Conservation (phyloP, 2,797 vertebrate species). For the Lateolabrax maculatus region DNA sequence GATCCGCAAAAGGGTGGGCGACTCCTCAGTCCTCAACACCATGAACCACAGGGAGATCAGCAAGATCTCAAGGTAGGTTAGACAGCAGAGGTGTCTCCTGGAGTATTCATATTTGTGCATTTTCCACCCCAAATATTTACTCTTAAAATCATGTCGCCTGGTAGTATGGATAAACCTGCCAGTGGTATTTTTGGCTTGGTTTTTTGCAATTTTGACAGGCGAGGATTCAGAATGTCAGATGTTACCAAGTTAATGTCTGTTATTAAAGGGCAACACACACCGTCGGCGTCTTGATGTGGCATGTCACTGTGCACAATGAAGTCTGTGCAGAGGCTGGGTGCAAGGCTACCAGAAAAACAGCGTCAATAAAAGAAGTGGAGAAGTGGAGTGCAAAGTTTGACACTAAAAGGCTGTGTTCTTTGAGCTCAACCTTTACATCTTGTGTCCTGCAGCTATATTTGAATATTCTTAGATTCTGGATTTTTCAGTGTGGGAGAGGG, state of each 20-base stretch:
- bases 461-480: too few species aligned
- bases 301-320: too few species aligned
- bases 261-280: not conserved
- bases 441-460: too few species aligned
- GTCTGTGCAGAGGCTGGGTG: too few species aligned
- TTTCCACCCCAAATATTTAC: not conserved
- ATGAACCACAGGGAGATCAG: constrained; percentile 88
- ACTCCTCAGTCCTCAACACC: constrained; percentile 86
- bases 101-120: not conserved
- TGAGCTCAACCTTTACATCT: too few species aligned
- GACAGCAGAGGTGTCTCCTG: not conserved
- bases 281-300: not conserved
- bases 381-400: too few species aligned
- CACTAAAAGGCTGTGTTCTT: too few species aligned
- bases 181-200: not conserved
- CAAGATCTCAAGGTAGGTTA: constrained; percentile 86
- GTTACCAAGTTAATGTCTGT: not conserved
- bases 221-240: not conserved
- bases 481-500: too few species aligned
- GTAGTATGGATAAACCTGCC: not conserved
- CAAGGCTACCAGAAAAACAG: too few species aligned
- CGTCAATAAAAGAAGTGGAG: too few species aligned
- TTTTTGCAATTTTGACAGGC: not conserved
- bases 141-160: not conserved
- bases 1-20: constrained; percentile 89